Conservation (phyloP, 2,797 vertebrate species). For the Acanthurus lineatus region DNA sequence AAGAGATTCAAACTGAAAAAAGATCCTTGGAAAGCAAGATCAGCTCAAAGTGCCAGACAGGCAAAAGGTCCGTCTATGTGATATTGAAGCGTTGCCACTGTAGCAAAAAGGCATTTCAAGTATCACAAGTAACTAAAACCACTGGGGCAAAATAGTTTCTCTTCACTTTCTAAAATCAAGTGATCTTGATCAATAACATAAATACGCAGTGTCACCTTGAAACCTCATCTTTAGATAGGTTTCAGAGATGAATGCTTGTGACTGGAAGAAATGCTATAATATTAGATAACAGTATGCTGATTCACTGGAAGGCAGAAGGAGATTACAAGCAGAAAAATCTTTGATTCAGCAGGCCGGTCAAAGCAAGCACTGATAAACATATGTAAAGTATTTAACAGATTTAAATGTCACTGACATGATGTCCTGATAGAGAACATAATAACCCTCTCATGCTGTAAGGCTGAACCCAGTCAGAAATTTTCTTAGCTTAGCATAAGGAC, state of each 20-base stretch:
- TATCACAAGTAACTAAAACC: slow-evolving; percentile 26
- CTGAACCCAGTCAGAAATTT: neutral
- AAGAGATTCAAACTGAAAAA: slow-evolving; percentile 32
- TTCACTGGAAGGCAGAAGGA: neutral
- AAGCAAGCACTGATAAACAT: neutral
- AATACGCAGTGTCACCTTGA: slow-evolving; percentile 37
- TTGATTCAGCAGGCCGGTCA: neutral
- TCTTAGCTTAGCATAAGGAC: neutral
- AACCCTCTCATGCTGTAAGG: no score
- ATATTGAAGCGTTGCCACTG: slow-evolving; percentile 1
- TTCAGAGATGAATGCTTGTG: neutral
- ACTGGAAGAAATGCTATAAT: neutral
- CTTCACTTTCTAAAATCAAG: slow-evolving; percentile 9
- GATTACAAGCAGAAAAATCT: neutral
- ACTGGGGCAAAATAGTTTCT: neutral
- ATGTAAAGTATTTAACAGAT: neutral
- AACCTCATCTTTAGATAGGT: slow-evolving; percentile 1
- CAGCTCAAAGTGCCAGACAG: slow-evolving; percentile 19
- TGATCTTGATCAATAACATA: slow-evolving; percentile 25
- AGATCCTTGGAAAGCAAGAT: slow-evolving; percentile 35
- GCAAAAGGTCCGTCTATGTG: slow-evolving; percentile 17
- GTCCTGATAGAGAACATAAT: neutral
- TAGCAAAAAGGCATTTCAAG: slow-evolving; percentile 22
- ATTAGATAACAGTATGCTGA: slow-evolving; percentile 2
- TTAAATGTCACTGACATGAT: neutral